phyloP scores from a whole-genome alignment of 2,113 vertebrate species.

The Dicerorhinus sumatrensis region DNA sequence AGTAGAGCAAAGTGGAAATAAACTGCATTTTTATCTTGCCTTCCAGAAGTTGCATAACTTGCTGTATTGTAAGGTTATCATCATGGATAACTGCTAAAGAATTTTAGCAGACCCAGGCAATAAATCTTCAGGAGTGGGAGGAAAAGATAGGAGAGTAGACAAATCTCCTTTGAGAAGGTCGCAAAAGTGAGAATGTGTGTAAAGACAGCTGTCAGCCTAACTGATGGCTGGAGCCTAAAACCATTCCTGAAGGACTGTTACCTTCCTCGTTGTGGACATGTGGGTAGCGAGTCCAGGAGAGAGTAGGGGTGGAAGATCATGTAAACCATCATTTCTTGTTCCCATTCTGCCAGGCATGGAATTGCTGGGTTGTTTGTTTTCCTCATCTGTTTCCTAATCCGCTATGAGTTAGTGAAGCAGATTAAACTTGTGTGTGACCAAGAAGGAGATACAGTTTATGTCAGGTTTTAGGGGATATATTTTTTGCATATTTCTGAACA shows the following conservation, averaged over 20 bases:
- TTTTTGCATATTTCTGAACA: background rate
- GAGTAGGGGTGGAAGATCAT: accelerated
- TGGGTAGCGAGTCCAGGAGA: background rate
- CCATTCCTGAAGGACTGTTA: background rate
- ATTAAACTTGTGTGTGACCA: background rate
- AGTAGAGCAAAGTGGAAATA: background rate
- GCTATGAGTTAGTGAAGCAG: background rate
- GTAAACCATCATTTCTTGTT: background rate
- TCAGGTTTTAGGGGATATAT: background rate
- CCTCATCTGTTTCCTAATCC: background rate
- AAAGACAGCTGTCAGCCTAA: background rate
- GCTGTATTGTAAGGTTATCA: constrained; percentile 11
- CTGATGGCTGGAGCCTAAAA: background rate
- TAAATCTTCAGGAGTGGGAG: background rate
- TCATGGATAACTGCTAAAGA: background rate
- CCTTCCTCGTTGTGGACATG: background rate
- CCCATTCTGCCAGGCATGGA: background rate
- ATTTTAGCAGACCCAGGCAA: background rate
- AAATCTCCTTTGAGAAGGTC: background rate
- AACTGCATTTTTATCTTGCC: background rate
- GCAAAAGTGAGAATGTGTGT: background rate
- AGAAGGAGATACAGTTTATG: background rate
- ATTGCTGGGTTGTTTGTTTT: background rate
- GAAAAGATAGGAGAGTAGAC: background rate
- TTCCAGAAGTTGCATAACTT: constrained; percentile 9